These are phyloP conservation scores for Lamellibrachia columna DNA, from an alignment of 2,888 invertebrate species.

Conservation along the genomic window DNA sequence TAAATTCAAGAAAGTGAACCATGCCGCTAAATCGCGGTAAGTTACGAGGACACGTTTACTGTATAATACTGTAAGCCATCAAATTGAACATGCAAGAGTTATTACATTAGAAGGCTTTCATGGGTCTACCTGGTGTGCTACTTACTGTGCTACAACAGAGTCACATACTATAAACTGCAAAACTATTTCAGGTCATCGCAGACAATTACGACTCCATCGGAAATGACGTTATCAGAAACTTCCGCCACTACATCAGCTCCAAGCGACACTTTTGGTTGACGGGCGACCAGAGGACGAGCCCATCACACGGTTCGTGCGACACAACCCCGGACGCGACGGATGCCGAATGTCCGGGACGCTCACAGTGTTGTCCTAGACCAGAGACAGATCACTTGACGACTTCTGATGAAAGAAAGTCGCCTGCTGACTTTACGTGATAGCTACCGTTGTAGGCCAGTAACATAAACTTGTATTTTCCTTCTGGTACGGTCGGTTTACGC, in stretches of 20 bases:
- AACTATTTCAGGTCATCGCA: conserved; percentile 53
- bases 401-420: background rate
- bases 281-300: conserved; percentile 40
- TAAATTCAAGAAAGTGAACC: too few species aligned
- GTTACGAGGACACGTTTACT: too few species aligned
- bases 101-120: too few species aligned
- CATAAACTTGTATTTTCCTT: background rate
- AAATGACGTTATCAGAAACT: conserved; percentile 57
- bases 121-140: background rate
- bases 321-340: background rate
- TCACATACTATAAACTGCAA: background rate
- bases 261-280: conserved; percentile 56
- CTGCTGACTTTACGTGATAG: background rate
- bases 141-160: background rate
- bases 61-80: too few species aligned
- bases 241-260: conserved; percentile 57
- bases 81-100: too few species aligned
- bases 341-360: background rate
- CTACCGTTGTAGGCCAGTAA: background rate
- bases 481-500: background rate
- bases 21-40: too few species aligned
- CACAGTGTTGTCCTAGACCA: background rate
- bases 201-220: conserved; percentile 60
- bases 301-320: background rate
- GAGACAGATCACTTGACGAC: background rate